Conservation (phyloP, 37 sponge, comb jelly and placozoan genomes). For the Halisarca cf. caerulea region DNA sequence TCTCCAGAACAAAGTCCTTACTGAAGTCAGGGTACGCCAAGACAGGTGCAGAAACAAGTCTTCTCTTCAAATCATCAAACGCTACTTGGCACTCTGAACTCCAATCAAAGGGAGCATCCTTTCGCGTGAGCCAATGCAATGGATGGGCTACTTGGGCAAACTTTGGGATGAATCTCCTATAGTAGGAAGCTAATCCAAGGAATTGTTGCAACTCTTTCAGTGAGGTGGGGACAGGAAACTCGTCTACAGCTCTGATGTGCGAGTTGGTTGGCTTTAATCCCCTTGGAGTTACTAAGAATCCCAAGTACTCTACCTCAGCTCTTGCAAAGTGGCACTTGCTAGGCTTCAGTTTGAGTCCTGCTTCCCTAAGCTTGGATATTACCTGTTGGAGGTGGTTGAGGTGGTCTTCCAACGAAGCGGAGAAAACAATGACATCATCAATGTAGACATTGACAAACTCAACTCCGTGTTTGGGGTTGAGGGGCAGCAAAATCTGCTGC, state of each 20-base stretch:
- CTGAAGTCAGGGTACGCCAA: conserved; percentile 35
- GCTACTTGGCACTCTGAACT: background rate
- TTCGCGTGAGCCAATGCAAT: background rate
- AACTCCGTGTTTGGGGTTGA: background rate
- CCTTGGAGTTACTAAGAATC: background rate
- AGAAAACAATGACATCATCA: conserved; percentile 29
- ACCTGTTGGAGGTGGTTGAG: conserved; percentile 12
- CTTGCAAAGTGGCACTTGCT: conserved; percentile 25
- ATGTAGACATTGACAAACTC: conserved; percentile 14
- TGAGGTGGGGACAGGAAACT: conserved; percentile 26
- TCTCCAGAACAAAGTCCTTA: conserved; percentile 25
- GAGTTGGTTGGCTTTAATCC: conserved; percentile 1
- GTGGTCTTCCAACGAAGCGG: conserved; percentile 12
- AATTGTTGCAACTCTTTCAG: conserved; percentile 26
- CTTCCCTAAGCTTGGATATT: background rate
- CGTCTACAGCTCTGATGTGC: background rate
- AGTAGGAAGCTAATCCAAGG: conserved; percentile 22
- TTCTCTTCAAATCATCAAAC: conserved; percentile 2
- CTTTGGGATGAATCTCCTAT: conserved; percentile 22
- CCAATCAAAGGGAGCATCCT: conserved; percentile 17
- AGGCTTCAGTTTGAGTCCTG: conserved; percentile 19
- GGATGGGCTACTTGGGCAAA: conserved; percentile 8
- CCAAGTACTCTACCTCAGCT: conserved; percentile 18
- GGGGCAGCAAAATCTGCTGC: background rate
- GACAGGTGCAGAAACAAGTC: background rate